Base-by-base conservation (phyloP, 2,113 vertebrate species). In the Nothobranchius furzeri region DNA sequence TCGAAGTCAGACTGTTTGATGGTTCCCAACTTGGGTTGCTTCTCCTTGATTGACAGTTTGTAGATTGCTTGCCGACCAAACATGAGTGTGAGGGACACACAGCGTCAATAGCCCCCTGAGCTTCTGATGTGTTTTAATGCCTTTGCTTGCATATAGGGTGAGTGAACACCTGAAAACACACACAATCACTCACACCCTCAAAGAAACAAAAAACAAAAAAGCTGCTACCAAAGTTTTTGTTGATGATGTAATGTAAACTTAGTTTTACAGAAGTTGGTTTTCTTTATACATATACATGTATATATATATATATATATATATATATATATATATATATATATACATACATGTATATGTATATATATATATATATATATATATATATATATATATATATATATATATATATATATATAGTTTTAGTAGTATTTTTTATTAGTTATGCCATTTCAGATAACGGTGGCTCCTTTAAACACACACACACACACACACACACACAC, bases 11-110 rank as follows among this genome's bases (percentile, higher is more conserved):
- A 71, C 85, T 61, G 73, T 78, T 83, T 90, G 88, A 90, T 90
- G 79, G 80, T 89, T 92, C 87, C 87, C 87, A 88, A 88, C 89
- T 90, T 88, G 73, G 85, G 86, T 84, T 74, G 81, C 88, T 79
- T 85, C 75, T 45, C 53, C 2, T 71, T 90, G 91, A 92, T 90
- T 92, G 91, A 92, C 87, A 76, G 87, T 46, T 82, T 78, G 81
- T 86, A 92, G 90, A 92, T 92, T 92, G 91, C 90, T 87, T 91
- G 76, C 78, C 74, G 72, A 82, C 90, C 88, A 91, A 91, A 90
- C 88, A 87, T 66, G 63, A 68, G 76, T 85, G 85, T 79, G 75
- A 75, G 76, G 75, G 79, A 90, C 79, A 87, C 81, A 84, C 64
- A 59, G 77, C 67, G 85, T 88, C 84, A 80, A 87, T 85, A 85